Evolutionary conservation across 2,797 vertebrate genomes (phyloP), one percentile per base, ranked within the genome.

Genomic region (Crypturellus tataupa): DNA sequence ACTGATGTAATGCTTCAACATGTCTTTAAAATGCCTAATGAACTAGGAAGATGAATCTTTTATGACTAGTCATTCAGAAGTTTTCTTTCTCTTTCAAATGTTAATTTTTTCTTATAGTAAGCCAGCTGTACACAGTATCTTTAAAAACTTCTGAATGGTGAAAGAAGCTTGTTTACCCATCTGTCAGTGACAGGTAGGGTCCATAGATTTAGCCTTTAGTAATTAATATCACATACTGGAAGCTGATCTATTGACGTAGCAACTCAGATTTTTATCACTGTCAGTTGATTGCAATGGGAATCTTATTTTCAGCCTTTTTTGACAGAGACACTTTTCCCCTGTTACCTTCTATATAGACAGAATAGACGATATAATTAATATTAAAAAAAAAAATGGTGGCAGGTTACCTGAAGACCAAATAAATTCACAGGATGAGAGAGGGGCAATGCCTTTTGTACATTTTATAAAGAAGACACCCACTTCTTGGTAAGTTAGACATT

Each of bases 1-100:
- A 62, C 40, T 7, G 12, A 69, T 21, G 59, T 71, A 89, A 76
- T 59, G 11, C 84, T 92, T 95, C 58, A 76, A 75, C 8, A 25
- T 55, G 18, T 47, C 59, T 51, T 82, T 91, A 71, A 85, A 29
- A 75, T n/a, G 25, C 19, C 33, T 80, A 69, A 62, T 62, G 44
- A 83, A 65, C 37, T 65, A 33, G 16, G 21, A 65, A 58, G 12
- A 39, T 51, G 94, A 90, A 72, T 95, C 68, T 92, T 97, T 89
- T 93, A 46, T 58, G 92, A 78, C 35, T 39, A 89, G 51, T 84
- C 27, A 67, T 80, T 59, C 89, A 93, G 85, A 78, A 70, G 83
- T 10, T 51, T 64, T 80, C 11, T 87, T 13, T 42, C 14, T 55
- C 33, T 90, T 31, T 12, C 25, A 80, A 89, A 75, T 62, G 25